A percentile compares a stretch with the other conserved stretches of the same genome.
Evolutionary conservation across 1,140 invertebrate genomes (phyloP).

Genomic region (Ridgeia piscesae): DNA sequence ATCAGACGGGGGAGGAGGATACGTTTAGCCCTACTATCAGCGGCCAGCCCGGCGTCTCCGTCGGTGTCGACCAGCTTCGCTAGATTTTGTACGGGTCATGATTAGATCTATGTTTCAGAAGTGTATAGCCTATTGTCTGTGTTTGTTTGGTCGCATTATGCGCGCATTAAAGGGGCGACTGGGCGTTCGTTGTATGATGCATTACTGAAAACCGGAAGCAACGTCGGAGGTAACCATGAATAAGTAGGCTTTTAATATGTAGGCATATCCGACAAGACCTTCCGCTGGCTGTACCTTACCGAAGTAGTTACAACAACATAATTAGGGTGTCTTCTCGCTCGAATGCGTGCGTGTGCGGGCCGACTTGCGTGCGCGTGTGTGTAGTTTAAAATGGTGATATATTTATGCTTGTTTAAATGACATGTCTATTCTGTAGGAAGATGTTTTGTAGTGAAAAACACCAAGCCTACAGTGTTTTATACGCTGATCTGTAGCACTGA

Average conservation of each 20-base stretch:
- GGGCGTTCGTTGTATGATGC: background rate
- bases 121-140: background rate
- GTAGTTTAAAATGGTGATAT: no score
- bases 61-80: background rate
- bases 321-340: no score
- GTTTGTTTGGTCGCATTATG: background rate
- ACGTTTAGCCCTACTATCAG: background rate
- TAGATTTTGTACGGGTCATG: background rate
- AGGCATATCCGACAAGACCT: background rate
- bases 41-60: background rate
- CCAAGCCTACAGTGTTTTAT: no score
- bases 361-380: no score
- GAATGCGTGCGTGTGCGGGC: no score
- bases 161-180: background rate
- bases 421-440: background rate
- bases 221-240: background rate
- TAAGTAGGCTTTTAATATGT: background rate
- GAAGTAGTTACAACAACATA: no score
- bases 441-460: no score
- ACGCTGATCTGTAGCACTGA: no score
- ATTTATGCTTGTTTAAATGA: background rate
- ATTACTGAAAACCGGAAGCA: background rate
- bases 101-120: background rate
- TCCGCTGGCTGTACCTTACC: background rate
- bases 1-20: background rate